These are phyloP conservation scores for Torymus aiolomorphi DNA, from an alignment of 2,888 invertebrate species.

Conservation along the genomic window DNA sequence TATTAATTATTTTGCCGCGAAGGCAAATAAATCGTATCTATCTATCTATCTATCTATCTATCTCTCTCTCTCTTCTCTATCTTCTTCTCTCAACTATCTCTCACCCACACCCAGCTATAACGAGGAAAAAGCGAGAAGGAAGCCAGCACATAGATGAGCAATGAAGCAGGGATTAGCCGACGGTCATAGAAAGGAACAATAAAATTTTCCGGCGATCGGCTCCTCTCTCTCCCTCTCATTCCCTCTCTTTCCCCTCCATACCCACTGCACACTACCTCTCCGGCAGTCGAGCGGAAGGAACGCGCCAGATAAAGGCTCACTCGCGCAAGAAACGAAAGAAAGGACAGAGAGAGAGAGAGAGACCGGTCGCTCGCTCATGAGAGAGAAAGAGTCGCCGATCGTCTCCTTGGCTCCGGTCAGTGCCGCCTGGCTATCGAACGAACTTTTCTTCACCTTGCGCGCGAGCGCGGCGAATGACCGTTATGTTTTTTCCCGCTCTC, in stretches of 20 bases:
- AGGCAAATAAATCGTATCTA: no score
- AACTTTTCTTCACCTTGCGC: slow-evolving; percentile 73
- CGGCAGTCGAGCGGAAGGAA: slow-evolving; percentile 13
- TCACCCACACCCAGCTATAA: no score
- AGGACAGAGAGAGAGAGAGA: slow-evolving; percentile 43
- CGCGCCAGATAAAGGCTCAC: slow-evolving; percentile 1
- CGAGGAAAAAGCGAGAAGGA: slow-evolving; percentile 24
- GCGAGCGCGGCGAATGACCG: slow-evolving; percentile 70
- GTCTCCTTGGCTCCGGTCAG: slow-evolving; percentile 72
- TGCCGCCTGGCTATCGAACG: slow-evolving; percentile 65
- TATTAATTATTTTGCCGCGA: no score
- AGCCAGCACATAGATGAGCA: slow-evolving; percentile 15
- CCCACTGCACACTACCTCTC: no score
- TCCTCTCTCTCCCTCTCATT: no score
- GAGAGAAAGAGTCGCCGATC: slow-evolving; percentile 52
- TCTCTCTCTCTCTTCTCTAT: slow-evolving; percentile 9
- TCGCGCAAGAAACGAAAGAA: background rate
- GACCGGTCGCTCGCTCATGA: slow-evolving; percentile 65
- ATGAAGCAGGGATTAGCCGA: slow-evolving; percentile 41
- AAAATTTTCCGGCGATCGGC: slow-evolving; percentile 50
- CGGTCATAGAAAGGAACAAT: slow-evolving; percentile 36
- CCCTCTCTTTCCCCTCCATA: no score
- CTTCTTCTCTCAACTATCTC: no score
- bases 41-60: no score
- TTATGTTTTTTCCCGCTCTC: slow-evolving; percentile 71